These are phyloP conservation scores for Dorcus hopei DNA, from an alignment of 2,888 invertebrate species.

Conservation along the genomic window DNA sequence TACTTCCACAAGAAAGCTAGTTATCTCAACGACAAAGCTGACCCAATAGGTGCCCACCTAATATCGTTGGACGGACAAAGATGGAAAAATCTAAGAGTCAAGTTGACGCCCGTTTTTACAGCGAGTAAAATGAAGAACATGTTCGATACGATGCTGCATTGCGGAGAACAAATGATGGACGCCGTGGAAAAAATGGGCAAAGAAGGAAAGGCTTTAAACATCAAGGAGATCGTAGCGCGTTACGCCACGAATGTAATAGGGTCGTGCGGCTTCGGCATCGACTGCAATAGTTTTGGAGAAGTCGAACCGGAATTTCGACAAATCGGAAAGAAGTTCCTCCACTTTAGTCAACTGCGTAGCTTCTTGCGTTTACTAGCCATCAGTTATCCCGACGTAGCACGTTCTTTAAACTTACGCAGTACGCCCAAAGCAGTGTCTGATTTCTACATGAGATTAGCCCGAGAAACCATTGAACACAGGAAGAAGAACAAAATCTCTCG, in stretches of 20 bases:
- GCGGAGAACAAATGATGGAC: slow-evolving; percentile 33
- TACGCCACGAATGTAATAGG: slow-evolving; percentile 53
- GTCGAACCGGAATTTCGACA: slow-evolving; percentile 49
- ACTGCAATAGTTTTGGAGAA: slow-evolving; percentile 53
- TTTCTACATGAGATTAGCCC: slow-evolving; percentile 33
- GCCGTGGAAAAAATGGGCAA: slow-evolving; percentile 26
- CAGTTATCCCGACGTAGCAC: slow-evolving; percentile 38
- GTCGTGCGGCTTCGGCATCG: slow-evolving; percentile 56
- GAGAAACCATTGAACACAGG: slow-evolving; percentile 30
- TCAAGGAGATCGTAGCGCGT: slow-evolving; percentile 47
- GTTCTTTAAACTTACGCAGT: slow-evolving; percentile 22
- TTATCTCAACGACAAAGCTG: slow-evolving; percentile 35
- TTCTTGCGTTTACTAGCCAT: slow-evolving; percentile 45
- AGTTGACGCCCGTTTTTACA: slow-evolving; percentile 48
- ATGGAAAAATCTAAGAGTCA: slow-evolving; percentile 47
- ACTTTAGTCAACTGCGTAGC: slow-evolving; percentile 11
- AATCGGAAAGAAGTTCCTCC: slow-evolving; percentile 20
- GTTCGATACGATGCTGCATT: slow-evolving; percentile 39
- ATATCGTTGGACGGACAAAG: slow-evolving; percentile 37
- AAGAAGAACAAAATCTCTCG: slow-evolving; percentile 29
- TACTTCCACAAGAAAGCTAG: slow-evolving; percentile 40
- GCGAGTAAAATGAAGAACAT: slow-evolving; percentile 50
- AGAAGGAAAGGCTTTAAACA: slow-evolving; percentile 39
- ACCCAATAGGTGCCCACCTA: slow-evolving; percentile 37
- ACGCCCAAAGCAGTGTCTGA: slow-evolving; percentile 26